phyloP scores from a whole-genome alignment of 2,797 vertebrate species.

The Typhlichthys eigenmanni region DNA sequence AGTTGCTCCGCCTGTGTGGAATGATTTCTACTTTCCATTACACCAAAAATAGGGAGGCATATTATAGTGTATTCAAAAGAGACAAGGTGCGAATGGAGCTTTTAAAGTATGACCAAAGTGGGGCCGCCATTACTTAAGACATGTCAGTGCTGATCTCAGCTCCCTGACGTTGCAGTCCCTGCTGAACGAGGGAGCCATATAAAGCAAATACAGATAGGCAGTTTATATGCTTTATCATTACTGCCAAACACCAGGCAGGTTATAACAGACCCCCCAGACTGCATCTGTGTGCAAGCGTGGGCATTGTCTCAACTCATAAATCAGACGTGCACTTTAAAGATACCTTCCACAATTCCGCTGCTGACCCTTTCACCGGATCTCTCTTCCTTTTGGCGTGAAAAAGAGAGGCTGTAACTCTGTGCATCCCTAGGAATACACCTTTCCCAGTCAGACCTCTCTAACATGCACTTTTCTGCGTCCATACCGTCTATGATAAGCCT shows the following conservation, averaged over 20 bases:
- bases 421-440: too few species aligned
- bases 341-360: too few species aligned
- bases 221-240: too few species aligned
- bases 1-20: slow-evolving; percentile 3
- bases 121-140: slow-evolving; percentile 37
- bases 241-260: too few species aligned
- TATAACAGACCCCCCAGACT: too few species aligned
- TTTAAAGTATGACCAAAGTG: slow-evolving; percentile 34
- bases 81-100: slow-evolving; percentile 27
- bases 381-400: too few species aligned
- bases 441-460: too few species aligned
- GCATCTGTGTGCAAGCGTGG: neutral
- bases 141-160: slow-evolving; percentile 30
- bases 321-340: too few species aligned
- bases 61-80: slow-evolving; percentile 21
- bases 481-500: neutral
- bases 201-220: neutral
- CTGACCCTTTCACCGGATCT: too few species aligned
- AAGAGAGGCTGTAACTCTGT: too few species aligned
- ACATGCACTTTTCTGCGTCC: too few species aligned
- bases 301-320: too few species aligned
- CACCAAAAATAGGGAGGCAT: slow-evolving; percentile 13
- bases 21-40: slow-evolving; percentile 25
- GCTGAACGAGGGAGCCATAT: slow-evolving; percentile 2
- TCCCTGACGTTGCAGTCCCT: slow-evolving; percentile 7